Base-by-base conservation (phyloP, 2,113 vertebrate genomes). In the Pogona vitticeps region DNA sequence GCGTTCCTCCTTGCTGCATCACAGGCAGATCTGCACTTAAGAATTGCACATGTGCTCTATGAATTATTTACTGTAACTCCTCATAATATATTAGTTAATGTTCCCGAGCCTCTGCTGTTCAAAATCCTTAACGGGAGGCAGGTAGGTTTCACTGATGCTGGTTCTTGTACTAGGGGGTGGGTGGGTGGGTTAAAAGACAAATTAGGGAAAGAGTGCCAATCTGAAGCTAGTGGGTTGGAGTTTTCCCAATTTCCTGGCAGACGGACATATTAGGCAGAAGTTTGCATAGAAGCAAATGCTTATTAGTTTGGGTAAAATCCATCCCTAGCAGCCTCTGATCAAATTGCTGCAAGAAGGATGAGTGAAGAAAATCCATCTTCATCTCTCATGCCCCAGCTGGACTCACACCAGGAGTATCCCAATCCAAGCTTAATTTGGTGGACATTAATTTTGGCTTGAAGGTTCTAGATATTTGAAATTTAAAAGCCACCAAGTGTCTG, bases 61-160 rank as follows among this genome's bases (percentile, higher is more conserved):
- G 56, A 42, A 6, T 42, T 83, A 83, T 86, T 90, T 90, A 92
- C 87, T 86, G 85, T 52, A 86, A 72, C 15, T 0, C 0, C 12
- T 70, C 86, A 86, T 80, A 20, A 71, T 28, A 18, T 56, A 20
- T 23, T 84, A 31, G 52, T 38, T 61, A 2, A 52, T 0, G 0
- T 38, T 52, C 72, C 83, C 21, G n/a, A 46, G 36, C 4, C 73
- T 77, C 0, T 0, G 0, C 23, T 77, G 46, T 56, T 2, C 18
- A 26, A 4, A 42, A 52, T 75, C 83, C 0, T 0, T 0, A 31
- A 9, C 42, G 0, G 0, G 59, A 65, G 84, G 63, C 38, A n/a
- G 4, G 26, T 0, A 0, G 68, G 38, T 88, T 67, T 75, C 38
- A 31, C 26, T 56, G n/a, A n/a, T n/a, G n/a, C n/a, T n/a, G n/a